Base-by-base conservation (phyloP, 2,888 invertebrate genomes). In the Diarsia mendica region DNA sequence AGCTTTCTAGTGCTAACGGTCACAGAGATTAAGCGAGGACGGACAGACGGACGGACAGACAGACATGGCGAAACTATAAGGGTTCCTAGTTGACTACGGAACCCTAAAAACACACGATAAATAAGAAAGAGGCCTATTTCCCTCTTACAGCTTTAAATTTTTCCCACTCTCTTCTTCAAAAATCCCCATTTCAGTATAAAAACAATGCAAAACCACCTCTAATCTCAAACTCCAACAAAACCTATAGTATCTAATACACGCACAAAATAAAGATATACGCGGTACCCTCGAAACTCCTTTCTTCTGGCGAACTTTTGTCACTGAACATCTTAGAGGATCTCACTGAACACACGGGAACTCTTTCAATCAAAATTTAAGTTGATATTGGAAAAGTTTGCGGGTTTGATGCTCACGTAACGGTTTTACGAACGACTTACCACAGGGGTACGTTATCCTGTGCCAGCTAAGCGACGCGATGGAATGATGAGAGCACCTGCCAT, bases 321-420 rank as follows among this genome's bases (percentile, higher is more conserved):
- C 75, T 33, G 72, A 85, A 72, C 76, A 65, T 75, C 77, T 68
- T 65, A 76, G 66, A 76, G 77, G 67, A 85, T 79, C 72, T 72
- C 66, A 75, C 77, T 79, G 79, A 85, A 87, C 82, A 82, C 84
- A 79, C 79, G 79, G 72, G 87, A 92, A 91, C 90, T 90, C 90
- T 85, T 91, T 91, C 90, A 90, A 92, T 93, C 92, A 92, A 93
- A 93, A 91, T 92, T 92, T 91, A 91, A 93, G 90, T 91, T 90
- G 90, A 92, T 92, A 93, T 93, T 93, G 91, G 91, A 90, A 92
- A 93, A 93, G 91, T 93, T 91, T 77, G 44, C 69, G 80, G 89
- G 91, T 92, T 91, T 91, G 92, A 92, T 92, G 90, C 91, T 90
- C 87, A 77, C 65, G 68, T 78, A 88, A 84, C 85, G 85, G 83